Evolutionary conservation across 2,888 invertebrate genomes (phyloP).

Genomic region (Drepana falcataria): DNA sequence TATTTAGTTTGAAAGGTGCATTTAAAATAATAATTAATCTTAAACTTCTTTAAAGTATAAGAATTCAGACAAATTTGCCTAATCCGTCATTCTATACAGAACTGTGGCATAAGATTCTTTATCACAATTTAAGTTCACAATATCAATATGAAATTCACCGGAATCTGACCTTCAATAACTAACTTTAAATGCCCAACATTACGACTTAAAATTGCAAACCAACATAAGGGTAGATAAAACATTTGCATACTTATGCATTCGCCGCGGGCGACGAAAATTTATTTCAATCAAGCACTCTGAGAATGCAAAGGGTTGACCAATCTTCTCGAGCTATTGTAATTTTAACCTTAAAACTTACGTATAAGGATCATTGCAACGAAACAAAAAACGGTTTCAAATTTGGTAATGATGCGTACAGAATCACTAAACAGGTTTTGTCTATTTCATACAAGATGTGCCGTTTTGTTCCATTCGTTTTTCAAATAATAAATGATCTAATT

Average conservation of each 20-base stretch:
- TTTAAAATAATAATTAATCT: slow-evolving; percentile 51
- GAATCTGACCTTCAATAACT: background rate
- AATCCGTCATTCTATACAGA: slow-evolving; percentile 45
- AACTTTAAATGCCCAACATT: background rate
- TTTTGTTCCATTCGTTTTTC: slow-evolving; percentile 37
- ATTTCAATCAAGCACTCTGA: slow-evolving; percentile 31
- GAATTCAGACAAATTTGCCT: slow-evolving; percentile 42
- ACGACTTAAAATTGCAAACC: background rate
- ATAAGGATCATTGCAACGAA: slow-evolving; percentile 17
- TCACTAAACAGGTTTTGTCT: slow-evolving; percentile 73
- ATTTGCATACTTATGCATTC: slow-evolving; percentile 54
- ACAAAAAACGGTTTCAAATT: slow-evolving; percentile 13
- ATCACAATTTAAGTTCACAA: background rate
- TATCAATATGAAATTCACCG: background rate
- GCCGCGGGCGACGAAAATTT: slow-evolving; percentile 45
- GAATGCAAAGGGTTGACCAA: slow-evolving; percentile 28
- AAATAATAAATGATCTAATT: slow-evolving; percentile 50
- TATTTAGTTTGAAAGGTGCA: too few relatives aligned
- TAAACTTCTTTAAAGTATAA: slow-evolving; percentile 25
- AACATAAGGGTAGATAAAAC: slow-evolving; percentile 32
- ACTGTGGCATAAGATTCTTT: background rate
- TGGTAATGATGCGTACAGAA: slow-evolving; percentile 65
- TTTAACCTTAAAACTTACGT: slow-evolving; percentile 8
- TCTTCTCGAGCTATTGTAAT: slow-evolving; percentile 10
- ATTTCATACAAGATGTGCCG: slow-evolving; percentile 56